Percentiles rank a stretch among this genome's conserved stretches.
Conservation (phyloP, 2,113 vertebrate genomes). For the Archocentrus centrarchus region DNA sequence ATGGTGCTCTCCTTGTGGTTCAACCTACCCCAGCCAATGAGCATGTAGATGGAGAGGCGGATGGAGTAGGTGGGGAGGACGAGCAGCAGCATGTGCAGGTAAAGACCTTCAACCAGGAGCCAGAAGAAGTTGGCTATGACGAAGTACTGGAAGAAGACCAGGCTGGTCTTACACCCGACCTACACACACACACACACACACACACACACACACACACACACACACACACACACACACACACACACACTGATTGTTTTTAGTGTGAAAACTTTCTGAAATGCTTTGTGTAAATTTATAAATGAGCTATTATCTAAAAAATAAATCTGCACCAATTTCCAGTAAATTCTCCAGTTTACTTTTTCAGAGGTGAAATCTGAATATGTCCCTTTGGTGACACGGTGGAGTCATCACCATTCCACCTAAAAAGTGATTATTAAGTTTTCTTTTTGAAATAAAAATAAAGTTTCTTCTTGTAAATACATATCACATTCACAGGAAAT, state of each 20-base stretch:
- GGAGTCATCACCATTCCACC: not conserved
- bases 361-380: not conserved
- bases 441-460: no score
- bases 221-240: no score
- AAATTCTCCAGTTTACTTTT: not conserved
- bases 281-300: not conserved
- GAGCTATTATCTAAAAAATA: not conserved
- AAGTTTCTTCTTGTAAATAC: no score
- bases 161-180: slow-evolving; percentile 91
- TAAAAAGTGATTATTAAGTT: no score
- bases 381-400: no score
- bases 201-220: no score
- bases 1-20: not conserved
- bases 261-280: not conserved
- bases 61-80: slow-evolving; percentile 87
- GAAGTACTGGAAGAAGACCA: slow-evolving; percentile 94
- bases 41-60: slow-evolving; percentile 90
- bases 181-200: slow-evolving; percentile 50
- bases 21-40: slow-evolving; percentile 86
- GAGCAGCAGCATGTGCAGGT: slow-evolving; percentile 91
- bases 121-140: slow-evolving; percentile 98
- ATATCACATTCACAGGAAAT: no score
- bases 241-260: not conserved
- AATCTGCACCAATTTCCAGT: not conserved
- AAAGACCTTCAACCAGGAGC: slow-evolving; percentile 95